These are phyloP conservation scores for Drosophila miranda DNA, from an alignment of 1,140 invertebrate species.

Conservation along the genomic window DNA sequence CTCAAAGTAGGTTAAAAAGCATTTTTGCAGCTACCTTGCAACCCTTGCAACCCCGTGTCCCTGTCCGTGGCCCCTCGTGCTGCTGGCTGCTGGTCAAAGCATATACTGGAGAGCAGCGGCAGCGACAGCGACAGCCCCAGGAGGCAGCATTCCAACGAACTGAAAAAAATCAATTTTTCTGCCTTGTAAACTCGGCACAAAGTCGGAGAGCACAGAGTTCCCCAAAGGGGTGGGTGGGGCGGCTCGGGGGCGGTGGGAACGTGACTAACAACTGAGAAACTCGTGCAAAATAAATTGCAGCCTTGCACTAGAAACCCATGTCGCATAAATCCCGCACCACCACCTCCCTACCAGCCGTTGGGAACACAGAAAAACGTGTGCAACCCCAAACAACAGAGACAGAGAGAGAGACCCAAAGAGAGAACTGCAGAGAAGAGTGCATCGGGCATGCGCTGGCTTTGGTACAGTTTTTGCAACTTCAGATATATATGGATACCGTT, in stretches of 20 bases:
- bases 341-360: no score
- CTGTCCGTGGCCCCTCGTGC: conserved; percentile 33
- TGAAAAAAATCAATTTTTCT: conserved; percentile 75
- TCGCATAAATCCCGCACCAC: no score
- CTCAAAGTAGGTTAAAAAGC: conserved; percentile 75
- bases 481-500: conserved; percentile 30
- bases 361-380: conserved; percentile 36
- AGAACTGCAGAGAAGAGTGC: conserved; percentile 49
- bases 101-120: background rate
- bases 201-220: background rate
- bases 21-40: conserved; percentile 59
- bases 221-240: background rate
- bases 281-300: conserved; percentile 80
- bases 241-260: conserved; percentile 36
- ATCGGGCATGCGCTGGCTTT: conserved; percentile 71
- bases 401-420: conserved; percentile 8
- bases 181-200: conserved; percentile 13
- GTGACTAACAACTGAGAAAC: conserved; percentile 76
- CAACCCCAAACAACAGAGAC: conserved; percentile 35
- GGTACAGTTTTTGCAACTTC: conserved; percentile 75
- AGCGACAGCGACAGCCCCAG: conserved; percentile 18
- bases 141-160: conserved; percentile 78
- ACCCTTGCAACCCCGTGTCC: conserved; percentile 17
- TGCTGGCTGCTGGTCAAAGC: conserved; percentile 51
- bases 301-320: conserved; percentile 75